Evolutionary conservation across 2,888 invertebrate species (phyloP).

Genomic region (Amblyjoppa fuscipennis): DNA sequence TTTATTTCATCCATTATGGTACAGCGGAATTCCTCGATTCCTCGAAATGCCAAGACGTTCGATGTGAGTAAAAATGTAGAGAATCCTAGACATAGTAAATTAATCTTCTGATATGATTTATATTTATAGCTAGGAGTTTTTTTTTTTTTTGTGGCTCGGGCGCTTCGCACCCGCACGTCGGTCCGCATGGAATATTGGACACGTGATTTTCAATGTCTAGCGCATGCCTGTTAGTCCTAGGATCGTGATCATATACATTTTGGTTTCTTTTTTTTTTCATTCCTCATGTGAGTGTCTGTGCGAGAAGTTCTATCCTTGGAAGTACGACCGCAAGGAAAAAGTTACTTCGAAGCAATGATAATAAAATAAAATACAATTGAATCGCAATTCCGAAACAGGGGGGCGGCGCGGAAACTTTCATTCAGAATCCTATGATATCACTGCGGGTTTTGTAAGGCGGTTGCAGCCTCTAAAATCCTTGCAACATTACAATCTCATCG

Average conservation of each 20-base stretch:
- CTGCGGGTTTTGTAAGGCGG: slow-evolving; percentile 45
- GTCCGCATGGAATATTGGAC: not conserved
- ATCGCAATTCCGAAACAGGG: slow-evolving; percentile 64
- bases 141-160: not conserved
- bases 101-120: slow-evolving; percentile 72
- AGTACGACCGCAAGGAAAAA: not conserved
- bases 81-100: slow-evolving; percentile 67
- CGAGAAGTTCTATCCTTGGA: not conserved
- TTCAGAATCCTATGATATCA: slow-evolving; percentile 56
- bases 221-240: slow-evolving; percentile 1
- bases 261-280: not conserved
- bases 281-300: not conserved
- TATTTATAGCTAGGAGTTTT: slow-evolving; percentile 56
- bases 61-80: slow-evolving; percentile 69
- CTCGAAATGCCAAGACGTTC: slow-evolving; percentile 49
- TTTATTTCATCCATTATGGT: slow-evolving; percentile 48
- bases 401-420: slow-evolving; percentile 38
- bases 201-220: not conserved
- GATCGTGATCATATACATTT: not conserved
- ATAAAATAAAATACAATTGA: slow-evolving; percentile 48
- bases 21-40: slow-evolving; percentile 54
- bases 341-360: not conserved
- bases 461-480: slow-evolving; percentile 47
- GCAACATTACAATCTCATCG: slow-evolving; percentile 56
- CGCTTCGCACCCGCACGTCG: not conserved